Conservation (phyloP, 2,888 invertebrate genomes). For the Pristionchus exspectatus region DNA sequence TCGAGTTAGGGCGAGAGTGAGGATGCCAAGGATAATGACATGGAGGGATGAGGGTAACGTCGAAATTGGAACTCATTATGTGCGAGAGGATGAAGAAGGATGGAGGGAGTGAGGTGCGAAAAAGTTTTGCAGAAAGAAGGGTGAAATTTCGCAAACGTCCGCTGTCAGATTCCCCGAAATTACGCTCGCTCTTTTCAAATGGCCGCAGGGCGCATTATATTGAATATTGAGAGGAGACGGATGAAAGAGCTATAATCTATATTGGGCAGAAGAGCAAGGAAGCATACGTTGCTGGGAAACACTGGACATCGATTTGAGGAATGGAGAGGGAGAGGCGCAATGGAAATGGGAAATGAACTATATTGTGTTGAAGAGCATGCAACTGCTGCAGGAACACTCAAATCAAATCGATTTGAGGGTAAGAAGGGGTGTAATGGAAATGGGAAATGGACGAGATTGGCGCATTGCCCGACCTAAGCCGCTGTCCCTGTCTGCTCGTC, state of each 20-base stretch:
- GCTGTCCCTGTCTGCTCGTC: background rate
- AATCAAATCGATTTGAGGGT: background rate
- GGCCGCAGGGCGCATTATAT: background rate
- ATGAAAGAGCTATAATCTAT: background rate
- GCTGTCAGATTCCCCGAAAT: background rate
- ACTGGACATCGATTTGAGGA: too few relatives aligned
- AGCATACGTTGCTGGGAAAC: too few relatives aligned
- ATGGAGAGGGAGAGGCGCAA: background rate
- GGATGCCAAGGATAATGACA: background rate
- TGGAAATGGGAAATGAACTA: background rate
- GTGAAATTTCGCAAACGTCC: background rate
- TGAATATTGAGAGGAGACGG: background rate
- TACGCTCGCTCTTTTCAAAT: background rate
- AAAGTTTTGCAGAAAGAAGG: background rate
- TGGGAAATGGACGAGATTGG: background rate
- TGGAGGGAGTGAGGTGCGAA: background rate
- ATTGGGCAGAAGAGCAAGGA: background rate
- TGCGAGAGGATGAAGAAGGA: background rate
- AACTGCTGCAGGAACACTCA: background rate
- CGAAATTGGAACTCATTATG: conserved; percentile 24
- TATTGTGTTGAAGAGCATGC: too few relatives aligned
- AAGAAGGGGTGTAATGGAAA: background rate
- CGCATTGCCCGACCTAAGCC: background rate
- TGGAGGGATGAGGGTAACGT: background rate
- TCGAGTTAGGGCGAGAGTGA: background rate